These are phyloP conservation scores for Scotopteryx bipunctaria DNA, from an alignment of 2,888 invertebrate species.

Conservation along the genomic window DNA sequence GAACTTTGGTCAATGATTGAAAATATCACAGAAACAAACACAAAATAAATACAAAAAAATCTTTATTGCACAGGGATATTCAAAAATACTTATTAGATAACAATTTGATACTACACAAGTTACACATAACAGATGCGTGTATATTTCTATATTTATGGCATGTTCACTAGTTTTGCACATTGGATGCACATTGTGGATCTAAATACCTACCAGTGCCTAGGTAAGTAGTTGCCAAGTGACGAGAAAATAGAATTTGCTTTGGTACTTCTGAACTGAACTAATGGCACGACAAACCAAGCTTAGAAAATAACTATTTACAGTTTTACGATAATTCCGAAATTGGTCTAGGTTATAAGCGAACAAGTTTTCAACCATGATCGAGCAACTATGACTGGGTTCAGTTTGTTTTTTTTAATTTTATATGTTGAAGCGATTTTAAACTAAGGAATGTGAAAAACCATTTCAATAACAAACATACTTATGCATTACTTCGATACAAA, in stretches of 20 bases:
- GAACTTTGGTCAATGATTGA: not conserved
- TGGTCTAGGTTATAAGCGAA: not conserved
- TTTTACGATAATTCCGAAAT: not conserved
- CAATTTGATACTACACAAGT: constrained; percentile 52
- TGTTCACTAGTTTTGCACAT: constrained; percentile 30
- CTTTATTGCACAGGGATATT: constrained; percentile 78
- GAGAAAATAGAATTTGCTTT: constrained; percentile 28
- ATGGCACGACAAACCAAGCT: constrained; percentile 44
- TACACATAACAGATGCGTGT: constrained; percentile 32
- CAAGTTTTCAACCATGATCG: not conserved
- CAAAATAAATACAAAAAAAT: constrained; percentile 55
- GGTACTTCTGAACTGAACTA: constrained; percentile 30
- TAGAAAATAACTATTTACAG: constrained; percentile 14
- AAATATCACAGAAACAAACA: constrained; percentile 39
- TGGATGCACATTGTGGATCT: constrained; percentile 7
- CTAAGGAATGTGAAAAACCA: constrained; percentile 20
- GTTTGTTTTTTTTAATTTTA: not conserved
- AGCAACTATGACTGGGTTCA: not conserved
- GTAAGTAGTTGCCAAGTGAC: constrained; percentile 6
- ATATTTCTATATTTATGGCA: constrained; percentile 42
- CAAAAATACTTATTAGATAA: constrained; percentile 67
- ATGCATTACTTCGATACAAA: constrained; percentile 12
- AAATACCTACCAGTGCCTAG: too few species aligned
- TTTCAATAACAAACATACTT: not conserved
- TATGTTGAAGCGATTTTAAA: not conserved